These are phyloP conservation scores for Carlito syrichta DNA, from an alignment of 2,113 vertebrate species.

Conservation along the genomic window DNA sequence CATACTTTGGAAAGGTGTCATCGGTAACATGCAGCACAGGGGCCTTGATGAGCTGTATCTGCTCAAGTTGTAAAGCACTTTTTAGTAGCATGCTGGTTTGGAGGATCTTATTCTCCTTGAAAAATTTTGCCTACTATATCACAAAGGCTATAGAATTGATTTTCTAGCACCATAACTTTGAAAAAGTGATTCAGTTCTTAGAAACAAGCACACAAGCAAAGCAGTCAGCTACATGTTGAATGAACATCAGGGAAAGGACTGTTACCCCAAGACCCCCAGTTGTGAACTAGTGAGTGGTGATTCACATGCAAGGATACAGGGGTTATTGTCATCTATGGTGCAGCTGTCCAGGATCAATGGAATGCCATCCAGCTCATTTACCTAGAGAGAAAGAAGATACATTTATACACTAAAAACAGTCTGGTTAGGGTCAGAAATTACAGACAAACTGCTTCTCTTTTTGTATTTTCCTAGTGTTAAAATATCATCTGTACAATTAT, in stretches of 20 bases:
- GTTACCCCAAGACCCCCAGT: rapidly evolving
- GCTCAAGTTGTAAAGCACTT: no score
- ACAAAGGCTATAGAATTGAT: rapidly evolving
- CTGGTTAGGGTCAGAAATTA: background rate
- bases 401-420: background rate
- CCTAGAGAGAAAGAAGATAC: constrained; percentile 79
- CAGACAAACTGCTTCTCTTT: rapidly evolving
- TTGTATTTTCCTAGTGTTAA: background rate
- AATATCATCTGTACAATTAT: background rate
- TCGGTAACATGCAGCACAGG: rapidly evolving
- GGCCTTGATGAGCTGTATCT: rapidly evolving
- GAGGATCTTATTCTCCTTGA: background rate
- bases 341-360: constrained; percentile 96
- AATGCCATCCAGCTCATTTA: constrained; percentile 92
- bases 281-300: rapidly evolving
- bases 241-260: rapidly evolving
- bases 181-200: background rate
- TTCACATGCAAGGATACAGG: constrained; percentile 92
- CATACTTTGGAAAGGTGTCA: background rate
- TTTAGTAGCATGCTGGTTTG: background rate
- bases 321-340: constrained; percentile 94
- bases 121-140: rapidly evolving
- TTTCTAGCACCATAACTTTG: rapidly evolving
- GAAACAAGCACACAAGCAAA: background rate
- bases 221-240: no score